Percentiles rank a stretch among this genome's conserved stretches.
These are phyloP conservation scores for Symphodus melops DNA, from an alignment of 2,113 vertebrate genomes.

Conservation along the genomic window DNA sequence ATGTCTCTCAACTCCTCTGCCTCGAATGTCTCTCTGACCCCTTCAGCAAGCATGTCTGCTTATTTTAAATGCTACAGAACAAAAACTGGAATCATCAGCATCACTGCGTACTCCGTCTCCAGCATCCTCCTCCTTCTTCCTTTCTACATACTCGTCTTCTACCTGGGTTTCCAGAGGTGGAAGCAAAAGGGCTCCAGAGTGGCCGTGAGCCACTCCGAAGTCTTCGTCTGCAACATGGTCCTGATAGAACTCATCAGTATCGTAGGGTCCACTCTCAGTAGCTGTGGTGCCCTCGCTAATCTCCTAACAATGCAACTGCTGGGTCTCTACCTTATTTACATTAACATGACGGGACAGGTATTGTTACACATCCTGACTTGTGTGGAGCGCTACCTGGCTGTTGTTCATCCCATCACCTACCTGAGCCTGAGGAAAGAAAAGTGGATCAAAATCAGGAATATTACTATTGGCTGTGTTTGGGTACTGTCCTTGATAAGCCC, in stretches of 20 bases:
- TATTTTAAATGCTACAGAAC: fast-evolving
- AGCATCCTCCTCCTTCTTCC: constrained; percentile 17
- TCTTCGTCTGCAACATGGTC: constrained; percentile 41
- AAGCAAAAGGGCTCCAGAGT: background rate
- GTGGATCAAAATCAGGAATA: constrained; percentile 9
- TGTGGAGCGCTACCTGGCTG: constrained; percentile 38
- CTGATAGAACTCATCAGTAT: background rate
- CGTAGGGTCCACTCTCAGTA: fast-evolving
- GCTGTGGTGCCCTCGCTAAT: fast-evolving
- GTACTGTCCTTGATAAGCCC: background rate
- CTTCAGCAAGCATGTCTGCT: too few species aligned
- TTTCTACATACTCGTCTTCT: background rate
- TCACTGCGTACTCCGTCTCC: background rate
- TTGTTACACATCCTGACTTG: constrained; percentile 17
- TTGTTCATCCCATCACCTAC: constrained; percentile 35
- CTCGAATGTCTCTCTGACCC: background rate
- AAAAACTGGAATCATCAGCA: fast-evolving
- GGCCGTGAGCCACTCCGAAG: background rate
- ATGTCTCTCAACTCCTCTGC: constrained; percentile 8
- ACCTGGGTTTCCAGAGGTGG: constrained; percentile 10
- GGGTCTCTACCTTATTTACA: fast-evolving
- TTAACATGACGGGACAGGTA: background rate
- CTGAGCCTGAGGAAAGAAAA: background rate
- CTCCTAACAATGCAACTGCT: fast-evolving
- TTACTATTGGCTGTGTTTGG: constrained; percentile 20